Base-by-base conservation (phyloP, 2,797 vertebrate species). In the Halcyon chelicuti region DNA sequence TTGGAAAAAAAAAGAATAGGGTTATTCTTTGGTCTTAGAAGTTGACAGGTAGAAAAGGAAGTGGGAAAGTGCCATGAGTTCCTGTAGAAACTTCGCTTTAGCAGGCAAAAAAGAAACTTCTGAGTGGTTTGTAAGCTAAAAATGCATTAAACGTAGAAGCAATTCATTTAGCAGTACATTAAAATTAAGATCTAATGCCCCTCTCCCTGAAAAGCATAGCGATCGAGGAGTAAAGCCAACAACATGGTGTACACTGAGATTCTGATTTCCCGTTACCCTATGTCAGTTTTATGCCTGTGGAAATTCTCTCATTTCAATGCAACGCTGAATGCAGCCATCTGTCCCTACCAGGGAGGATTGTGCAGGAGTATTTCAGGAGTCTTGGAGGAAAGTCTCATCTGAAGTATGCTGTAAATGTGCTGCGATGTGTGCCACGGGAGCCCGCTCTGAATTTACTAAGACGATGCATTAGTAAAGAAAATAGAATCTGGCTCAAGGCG, bases 61-160 rank as follows among this genome's bases (percentile, higher is more conserved):
- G n/a, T 40, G 18, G 35, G 66, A 85, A 94, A 70, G 80, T 70
- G 14, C n/a, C 31, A 33, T 21, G 63, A 77, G 60, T 90, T 96
- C 54, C 37, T 84, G 23, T 57, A 72, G 77, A 77, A 94, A 84
- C 23, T 75, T 91, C 61, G 13, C 35, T 95, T 58, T 47, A 18
- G 26, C 15, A 35, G 49, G n/a, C 21, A 22, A 87, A 83, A 92
- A 74, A 49, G 35, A 35, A 72, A 29, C 49, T 85, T 91, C 31
- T 73, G 58, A 91, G 55, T 33, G 73, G 75, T 84, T 88, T 93
- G 47, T 91, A 68, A 90, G 78, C 76, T 61, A 72, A 92, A 86
- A 86, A 79, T 55, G 14, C 33, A 77, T 88, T 94, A 86, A 81
- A 75, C 7, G 8, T 62, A 88, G 87, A 86, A 79, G 35, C 17